phyloP scores from a whole-genome alignment of 1,140 invertebrate species.

The Drosophila ogumai region DNA sequence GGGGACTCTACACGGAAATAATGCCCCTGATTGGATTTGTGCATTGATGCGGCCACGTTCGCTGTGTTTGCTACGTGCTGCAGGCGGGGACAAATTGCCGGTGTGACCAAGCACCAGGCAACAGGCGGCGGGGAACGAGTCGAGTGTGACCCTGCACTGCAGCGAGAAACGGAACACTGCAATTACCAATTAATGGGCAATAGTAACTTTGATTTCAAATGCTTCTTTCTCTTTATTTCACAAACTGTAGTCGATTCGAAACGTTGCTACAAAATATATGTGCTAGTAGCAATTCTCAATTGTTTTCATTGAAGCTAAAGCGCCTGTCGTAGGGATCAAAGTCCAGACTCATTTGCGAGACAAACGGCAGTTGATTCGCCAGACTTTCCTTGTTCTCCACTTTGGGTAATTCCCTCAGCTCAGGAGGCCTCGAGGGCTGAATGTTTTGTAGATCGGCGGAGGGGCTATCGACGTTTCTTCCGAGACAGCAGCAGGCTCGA shows the following conservation, averaged over 20 bases:
- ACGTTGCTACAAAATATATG: not conserved
- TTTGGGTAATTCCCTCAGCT: not conserved
- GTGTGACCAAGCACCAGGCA: conserved; percentile 41
- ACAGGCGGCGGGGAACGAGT: not conserved
- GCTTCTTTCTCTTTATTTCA: not conserved
- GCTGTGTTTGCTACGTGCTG: conserved; percentile 62
- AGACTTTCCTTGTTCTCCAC: not conserved
- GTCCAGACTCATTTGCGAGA: conserved; percentile 53
- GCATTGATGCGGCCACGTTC: conserved; percentile 55
- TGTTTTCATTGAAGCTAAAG: conserved; percentile 21
- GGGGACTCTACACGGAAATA: conserved; percentile 37
- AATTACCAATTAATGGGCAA: conserved; percentile 4
- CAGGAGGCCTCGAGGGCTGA: not conserved
- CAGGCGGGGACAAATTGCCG: conserved; percentile 44
- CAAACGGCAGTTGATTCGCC: conserved; percentile 11
- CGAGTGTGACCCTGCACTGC: conserved; percentile 39
- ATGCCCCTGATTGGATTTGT: conserved; percentile 75
- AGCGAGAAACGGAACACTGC: conserved; percentile 2
- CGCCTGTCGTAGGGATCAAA: conserved; percentile 63
- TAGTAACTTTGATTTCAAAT: not conserved
- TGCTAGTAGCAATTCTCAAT: not conserved
- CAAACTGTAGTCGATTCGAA: not conserved
- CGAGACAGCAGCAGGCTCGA: not conserved
- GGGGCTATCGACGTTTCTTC: not conserved
- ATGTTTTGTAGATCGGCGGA: not conserved